phyloP scores from a whole-genome alignment of 2,888 invertebrate genomes.

The Steinernema hermaphroditum region DNA sequence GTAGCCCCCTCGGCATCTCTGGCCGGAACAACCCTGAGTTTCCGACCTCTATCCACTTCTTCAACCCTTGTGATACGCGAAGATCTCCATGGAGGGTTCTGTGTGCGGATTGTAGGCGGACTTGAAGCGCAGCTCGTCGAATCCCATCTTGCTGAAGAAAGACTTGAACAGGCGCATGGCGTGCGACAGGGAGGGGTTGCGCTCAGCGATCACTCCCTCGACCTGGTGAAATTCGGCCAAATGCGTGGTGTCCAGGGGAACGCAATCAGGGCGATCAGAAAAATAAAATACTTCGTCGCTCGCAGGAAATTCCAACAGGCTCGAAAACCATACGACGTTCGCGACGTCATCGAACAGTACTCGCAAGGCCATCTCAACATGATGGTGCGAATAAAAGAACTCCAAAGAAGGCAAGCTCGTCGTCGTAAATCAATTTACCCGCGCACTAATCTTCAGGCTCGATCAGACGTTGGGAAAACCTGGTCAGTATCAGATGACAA shows the following conservation, averaged over 20 bases:
- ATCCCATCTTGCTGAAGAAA: slow-evolving; percentile 74
- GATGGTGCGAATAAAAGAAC: slow-evolving; percentile 82
- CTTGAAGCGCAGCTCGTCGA: slow-evolving; percentile 83
- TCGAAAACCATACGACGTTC: slow-evolving; percentile 81
- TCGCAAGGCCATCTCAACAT: slow-evolving; percentile 84
- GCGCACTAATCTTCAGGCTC: slow-evolving; percentile 69
- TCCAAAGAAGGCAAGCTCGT: slow-evolving; percentile 70
- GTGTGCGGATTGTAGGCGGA: slow-evolving; percentile 99
- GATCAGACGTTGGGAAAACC: slow-evolving; percentile 84
- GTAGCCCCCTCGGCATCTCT: slow-evolving; percentile 96
- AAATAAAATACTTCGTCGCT: slow-evolving; percentile 93
- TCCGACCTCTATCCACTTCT: slow-evolving; percentile 81
- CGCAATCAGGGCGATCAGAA: slow-evolving; percentile 87
- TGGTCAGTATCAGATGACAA: slow-evolving; percentile 75
- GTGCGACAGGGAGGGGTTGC: slow-evolving; percentile 85
- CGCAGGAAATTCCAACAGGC: slow-evolving; percentile 85
- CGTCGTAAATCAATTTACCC: neutral
- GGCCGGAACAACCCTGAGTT: slow-evolving; percentile 97
- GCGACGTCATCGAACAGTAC: slow-evolving; percentile 84
- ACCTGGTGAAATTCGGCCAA: slow-evolving; percentile 93
- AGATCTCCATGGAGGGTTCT: slow-evolving; percentile 99
- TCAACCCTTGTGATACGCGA: slow-evolving; percentile 83
- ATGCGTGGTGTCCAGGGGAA: slow-evolving; percentile 94
- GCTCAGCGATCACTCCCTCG: slow-evolving; percentile 92
- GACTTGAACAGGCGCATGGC: slow-evolving; percentile 84